These are phyloP conservation scores for Drosophila parthenogenetica DNA, from an alignment of 2,888 invertebrate genomes.

Conservation along the genomic window DNA sequence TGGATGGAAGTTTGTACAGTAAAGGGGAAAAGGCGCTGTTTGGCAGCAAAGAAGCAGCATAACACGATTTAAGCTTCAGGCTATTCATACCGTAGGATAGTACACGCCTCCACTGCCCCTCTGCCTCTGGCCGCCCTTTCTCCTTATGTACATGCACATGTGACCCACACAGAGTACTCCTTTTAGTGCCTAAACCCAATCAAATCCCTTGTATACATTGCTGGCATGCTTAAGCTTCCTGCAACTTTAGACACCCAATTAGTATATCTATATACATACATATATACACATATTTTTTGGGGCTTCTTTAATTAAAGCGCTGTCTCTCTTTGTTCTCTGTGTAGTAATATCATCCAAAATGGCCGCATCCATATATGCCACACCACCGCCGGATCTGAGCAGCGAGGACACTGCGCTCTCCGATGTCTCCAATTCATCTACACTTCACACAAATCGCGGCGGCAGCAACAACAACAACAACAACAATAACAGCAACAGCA, in stretches of 20 bases:
- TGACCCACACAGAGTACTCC: conserved; percentile 31
- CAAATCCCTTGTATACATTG: conserved; percentile 42
- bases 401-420: conserved; percentile 85
- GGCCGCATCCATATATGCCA: conserved; percentile 86
- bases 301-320: conserved; percentile 72
- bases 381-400: conserved; percentile 85
- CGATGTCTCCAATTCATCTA: conserved; percentile 85
- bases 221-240: conserved; percentile 59
- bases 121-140: not conserved
- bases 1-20: conserved; percentile 54
- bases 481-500: conserved; percentile 56
- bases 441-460: conserved; percentile 79
- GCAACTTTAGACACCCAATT: conserved; percentile 62
- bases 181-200: conserved; percentile 37
- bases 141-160: conserved; percentile 35
- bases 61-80: conserved; percentile 68
- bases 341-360: conserved; percentile 85
- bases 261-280: conserved; percentile 14
- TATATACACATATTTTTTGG: conserved; percentile 26
- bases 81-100: conserved; percentile 48
- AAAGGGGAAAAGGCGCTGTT: not conserved
- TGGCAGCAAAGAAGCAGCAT: conserved; percentile 43
- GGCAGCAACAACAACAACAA: conserved; percentile 62
- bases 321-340: conserved; percentile 23
- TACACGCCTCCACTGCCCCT: not conserved